phyloP scores from a whole-genome alignment of 2,888 invertebrate genomes.

The Pterostichus madidus region DNA sequence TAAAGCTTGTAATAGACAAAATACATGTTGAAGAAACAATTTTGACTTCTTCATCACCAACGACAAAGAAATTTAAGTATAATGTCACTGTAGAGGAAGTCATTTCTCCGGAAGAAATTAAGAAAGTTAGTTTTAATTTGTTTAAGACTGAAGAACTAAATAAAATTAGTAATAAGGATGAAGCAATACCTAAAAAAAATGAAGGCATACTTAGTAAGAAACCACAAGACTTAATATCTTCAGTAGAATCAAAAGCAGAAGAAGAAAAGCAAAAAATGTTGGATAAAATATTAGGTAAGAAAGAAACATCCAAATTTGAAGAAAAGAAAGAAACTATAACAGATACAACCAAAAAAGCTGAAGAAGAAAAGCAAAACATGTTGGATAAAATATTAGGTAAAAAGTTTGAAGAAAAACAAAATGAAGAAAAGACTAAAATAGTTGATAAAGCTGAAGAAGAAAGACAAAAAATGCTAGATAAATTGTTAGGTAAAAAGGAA shows the following conservation, averaged over 20 bases:
- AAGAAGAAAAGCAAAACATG: conserved; percentile 61
- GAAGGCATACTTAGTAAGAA: background rate
- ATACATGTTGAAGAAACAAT: conserved; percentile 82
- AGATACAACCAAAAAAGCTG: conserved; percentile 55
- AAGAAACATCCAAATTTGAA: background rate
- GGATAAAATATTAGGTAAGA: background rate
- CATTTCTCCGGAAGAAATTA: conserved; percentile 63
- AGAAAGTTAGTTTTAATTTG: background rate
- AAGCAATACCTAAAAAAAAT: background rate
- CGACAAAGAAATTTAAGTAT: conserved; percentile 74
- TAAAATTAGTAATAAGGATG: background rate
- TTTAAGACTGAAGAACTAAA: background rate
- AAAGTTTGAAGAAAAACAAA: conserved; percentile 28
- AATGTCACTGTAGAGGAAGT: conserved; percentile 75
- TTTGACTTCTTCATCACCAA: conserved; percentile 68
- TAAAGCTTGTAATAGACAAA: conserved; percentile 81
- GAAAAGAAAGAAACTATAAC: conserved; percentile 26
- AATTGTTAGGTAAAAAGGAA: conserved; percentile 38
- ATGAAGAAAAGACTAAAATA: too few relatives aligned
- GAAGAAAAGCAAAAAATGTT: background rate
- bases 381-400: conserved; percentile 49
- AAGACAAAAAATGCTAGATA: conserved; percentile 61
- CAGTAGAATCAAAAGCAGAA: background rate
- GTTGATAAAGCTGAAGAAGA: background rate
- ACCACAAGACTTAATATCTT: conserved; percentile 68